These are phyloP conservation scores for Colletes collaris DNA, from an alignment of 2,888 invertebrate species.

Conservation along the genomic window DNA sequence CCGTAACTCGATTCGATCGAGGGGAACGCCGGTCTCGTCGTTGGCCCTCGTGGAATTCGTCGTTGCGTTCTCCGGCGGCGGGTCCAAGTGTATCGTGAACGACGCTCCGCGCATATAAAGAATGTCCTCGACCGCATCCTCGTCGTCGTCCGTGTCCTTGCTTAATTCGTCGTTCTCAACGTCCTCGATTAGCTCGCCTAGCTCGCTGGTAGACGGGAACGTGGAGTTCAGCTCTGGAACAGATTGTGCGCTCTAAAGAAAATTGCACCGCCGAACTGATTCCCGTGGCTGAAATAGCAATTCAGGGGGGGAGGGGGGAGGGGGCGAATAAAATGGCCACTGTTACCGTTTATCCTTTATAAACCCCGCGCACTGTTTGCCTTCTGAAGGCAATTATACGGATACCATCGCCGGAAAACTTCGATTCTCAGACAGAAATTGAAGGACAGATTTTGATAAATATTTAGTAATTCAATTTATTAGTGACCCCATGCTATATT, in stretches of 20 bases:
- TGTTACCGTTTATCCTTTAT: no score
- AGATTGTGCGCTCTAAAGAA: conserved; percentile 35
- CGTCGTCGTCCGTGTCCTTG: conserved; percentile 74
- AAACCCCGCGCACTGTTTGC: no score
- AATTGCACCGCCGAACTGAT: neutral
- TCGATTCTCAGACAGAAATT: no score
- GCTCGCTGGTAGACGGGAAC: conserved; percentile 84
- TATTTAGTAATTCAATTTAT: no score
- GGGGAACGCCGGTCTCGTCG: conserved; percentile 68
- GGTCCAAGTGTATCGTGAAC: conserved; percentile 79
- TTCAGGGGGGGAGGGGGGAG: neutral
- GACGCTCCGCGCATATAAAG: conserved; percentile 82
- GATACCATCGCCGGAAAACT: no score
- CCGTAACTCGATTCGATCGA: conserved; percentile 59
- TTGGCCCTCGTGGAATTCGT: conserved; percentile 65
- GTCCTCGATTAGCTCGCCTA: conserved; percentile 85
- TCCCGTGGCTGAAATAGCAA: neutral
- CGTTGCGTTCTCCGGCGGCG: conserved; percentile 68
- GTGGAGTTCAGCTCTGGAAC: conserved; percentile 90
- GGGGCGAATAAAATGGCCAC: no score
- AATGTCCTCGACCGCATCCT: conserved; percentile 82
- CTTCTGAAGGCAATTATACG: no score
- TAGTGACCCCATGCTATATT: no score
- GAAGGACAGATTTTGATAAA: no score
- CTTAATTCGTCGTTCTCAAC: conserved; percentile 81